Conservation (phyloP, 2,888 invertebrate species). For the Opisthograptis luteolata region DNA sequence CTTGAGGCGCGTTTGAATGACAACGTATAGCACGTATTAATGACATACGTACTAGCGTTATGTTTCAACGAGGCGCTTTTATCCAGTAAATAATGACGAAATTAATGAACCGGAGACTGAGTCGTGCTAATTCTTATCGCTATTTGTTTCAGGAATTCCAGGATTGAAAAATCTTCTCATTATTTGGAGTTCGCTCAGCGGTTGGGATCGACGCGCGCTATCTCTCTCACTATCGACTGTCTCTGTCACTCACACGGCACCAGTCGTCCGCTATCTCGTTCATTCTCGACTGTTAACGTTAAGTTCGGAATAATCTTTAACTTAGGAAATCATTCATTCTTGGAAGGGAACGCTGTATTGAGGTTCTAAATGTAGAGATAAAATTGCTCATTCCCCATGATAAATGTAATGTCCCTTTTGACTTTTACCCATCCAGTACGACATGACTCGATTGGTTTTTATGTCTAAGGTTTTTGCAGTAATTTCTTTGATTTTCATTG, state of each 20-base stretch:
- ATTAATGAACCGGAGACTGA: too few relatives aligned
- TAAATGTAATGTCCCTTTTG: conserved; percentile 45
- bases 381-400: conserved; percentile 58
- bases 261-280: conserved; percentile 64
- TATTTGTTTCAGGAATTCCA: conserved; percentile 62
- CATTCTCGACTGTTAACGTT: conserved; percentile 61
- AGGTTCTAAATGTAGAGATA: conserved; percentile 33
- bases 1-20: too few relatives aligned
- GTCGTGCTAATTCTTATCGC: not conserved
- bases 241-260: conserved; percentile 71
- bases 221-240: conserved; percentile 70
- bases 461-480: conserved; percentile 49
- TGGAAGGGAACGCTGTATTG: conserved; percentile 42
- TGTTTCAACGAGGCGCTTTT: too few relatives aligned
- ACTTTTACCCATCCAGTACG: conserved; percentile 69
- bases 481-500: conserved; percentile 50
- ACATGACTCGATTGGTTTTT: conserved; percentile 62
- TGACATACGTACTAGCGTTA: too few relatives aligned
- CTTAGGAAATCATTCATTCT: conserved; percentile 44
- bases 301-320: conserved; percentile 51
- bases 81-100: not conserved
- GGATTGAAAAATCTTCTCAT: conserved; percentile 58
- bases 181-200: conserved; percentile 56
- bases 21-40: too few relatives aligned
- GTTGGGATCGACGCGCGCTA: conserved; percentile 48